Conservation (phyloP, 2,113 vertebrate species). For the Ailuropoda melanoleuca region DNA sequence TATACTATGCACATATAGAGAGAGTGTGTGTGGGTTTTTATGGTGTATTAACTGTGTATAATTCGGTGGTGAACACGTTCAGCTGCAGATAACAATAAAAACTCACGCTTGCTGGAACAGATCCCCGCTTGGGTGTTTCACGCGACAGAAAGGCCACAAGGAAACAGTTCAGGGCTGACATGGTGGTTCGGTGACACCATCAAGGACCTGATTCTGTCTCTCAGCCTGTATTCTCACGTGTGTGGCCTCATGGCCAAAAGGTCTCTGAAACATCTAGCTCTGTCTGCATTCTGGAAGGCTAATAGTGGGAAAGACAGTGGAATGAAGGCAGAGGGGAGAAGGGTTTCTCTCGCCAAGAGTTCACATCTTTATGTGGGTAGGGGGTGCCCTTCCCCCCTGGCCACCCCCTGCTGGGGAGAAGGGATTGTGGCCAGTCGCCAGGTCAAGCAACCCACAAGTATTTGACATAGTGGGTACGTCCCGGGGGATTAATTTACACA, state of each 20-base stretch:
- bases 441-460: neutral
- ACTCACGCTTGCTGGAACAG: neutral
- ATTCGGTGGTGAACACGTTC: neutral
- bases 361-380: neutral
- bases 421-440: neutral
- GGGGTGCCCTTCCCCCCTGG: neutral
- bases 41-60: neutral
- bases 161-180: neutral
- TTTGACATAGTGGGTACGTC: neutral
- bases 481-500: neutral
- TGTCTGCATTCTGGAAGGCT: neutral
- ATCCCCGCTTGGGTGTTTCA: neutral
- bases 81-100: neutral
- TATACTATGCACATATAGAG: neutral
- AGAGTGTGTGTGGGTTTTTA: neutral
- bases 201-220: neutral
- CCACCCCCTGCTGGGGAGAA: neutral
- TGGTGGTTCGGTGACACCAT: neutral
- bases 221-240: neutral
- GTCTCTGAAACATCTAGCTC: neutral
- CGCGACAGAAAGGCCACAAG: neutral
- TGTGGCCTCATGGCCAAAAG: neutral
- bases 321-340: neutral
- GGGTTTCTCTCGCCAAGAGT: neutral
- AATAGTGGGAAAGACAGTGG: too few relatives aligned